Percentiles rank a stretch among this genome's conserved stretches.
These are phyloP conservation scores for Ameiurus melas DNA, from an alignment of 2,113 vertebrate species.

Conservation along the genomic window DNA sequence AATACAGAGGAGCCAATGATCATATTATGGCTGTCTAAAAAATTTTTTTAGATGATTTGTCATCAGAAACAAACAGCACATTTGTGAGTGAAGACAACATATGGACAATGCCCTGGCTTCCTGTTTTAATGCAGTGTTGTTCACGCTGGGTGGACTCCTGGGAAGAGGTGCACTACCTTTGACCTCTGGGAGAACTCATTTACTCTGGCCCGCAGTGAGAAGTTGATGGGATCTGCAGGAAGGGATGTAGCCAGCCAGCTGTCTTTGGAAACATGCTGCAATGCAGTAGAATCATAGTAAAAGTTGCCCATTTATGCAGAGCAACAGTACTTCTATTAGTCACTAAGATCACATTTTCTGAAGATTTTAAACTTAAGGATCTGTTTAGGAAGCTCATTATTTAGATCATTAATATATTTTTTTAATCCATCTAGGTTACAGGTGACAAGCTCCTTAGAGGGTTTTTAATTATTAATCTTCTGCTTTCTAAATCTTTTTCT, in stretches of 20 bases:
- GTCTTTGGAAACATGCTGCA: constrained; percentile 36
- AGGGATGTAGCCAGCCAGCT: constrained; percentile 57
- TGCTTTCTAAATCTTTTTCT: not conserved
- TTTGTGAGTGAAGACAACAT: constrained; percentile 70
- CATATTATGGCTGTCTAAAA: not conserved
- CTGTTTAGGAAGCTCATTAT: not conserved
- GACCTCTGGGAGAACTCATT: constrained; percentile 69
- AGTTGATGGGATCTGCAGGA: constrained; percentile 62
- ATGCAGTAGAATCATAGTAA: constrained; percentile 24
- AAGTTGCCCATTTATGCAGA: not conserved
- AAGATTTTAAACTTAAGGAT: not conserved
- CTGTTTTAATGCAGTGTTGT: constrained; percentile 71
- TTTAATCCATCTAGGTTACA: not conserved
- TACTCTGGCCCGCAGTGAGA: constrained; percentile 48
- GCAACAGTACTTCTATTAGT: constrained; percentile 37
- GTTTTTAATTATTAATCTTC: not conserved
- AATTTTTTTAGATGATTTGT: not conserved
- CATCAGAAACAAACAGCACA: not conserved
- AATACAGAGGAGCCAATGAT: not conserved
- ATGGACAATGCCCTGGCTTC: constrained; percentile 78
- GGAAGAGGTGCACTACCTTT: constrained; percentile 70
- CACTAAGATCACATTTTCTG: not conserved
- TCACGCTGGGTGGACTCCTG: constrained; percentile 64
- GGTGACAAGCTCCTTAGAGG: not conserved
- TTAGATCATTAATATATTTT: not conserved